Evolutionary conservation across 2,888 invertebrate species (phyloP).

Genomic region (Euzetes globulus): DNA sequence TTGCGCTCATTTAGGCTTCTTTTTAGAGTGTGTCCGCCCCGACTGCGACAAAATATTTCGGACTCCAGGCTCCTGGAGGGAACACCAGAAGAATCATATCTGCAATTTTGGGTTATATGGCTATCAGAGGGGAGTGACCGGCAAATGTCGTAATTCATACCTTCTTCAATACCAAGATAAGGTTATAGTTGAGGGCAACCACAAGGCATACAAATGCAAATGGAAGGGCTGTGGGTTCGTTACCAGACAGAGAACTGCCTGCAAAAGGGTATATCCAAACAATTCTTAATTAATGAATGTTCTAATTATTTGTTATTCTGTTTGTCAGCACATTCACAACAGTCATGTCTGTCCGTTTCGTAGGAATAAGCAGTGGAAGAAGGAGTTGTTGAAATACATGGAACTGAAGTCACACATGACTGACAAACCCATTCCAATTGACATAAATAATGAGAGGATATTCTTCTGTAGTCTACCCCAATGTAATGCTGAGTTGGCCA

Average conservation of each 20-base stretch:
- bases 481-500: neutral
- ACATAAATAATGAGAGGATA: neutral
- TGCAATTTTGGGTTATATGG: slow-evolving; percentile 8
- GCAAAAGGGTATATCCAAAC: too few relatives aligned
- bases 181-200: too few relatives aligned
- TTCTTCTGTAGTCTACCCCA: neutral
- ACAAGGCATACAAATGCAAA: too few relatives aligned
- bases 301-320: too few relatives aligned
- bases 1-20: too few relatives aligned
- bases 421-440: neutral
- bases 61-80: neutral
- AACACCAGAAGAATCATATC: slow-evolving; percentile 27
- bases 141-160: slow-evolving; percentile 21
- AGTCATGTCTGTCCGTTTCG: neutral
- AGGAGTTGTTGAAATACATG: neutral
- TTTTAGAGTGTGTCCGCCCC: too few relatives aligned
- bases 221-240: too few relatives aligned
- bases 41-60: slow-evolving; percentile 6
- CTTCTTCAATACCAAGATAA: neutral
- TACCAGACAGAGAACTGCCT: too few relatives aligned
- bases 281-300: too few relatives aligned
- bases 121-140: slow-evolving; percentile 3
- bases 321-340: neutral
- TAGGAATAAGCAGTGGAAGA: neutral
- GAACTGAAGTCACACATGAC: neutral